These are phyloP conservation scores for Caenorhabditis becei DNA, from an alignment of 2,888 invertebrate species.

Conservation along the genomic window DNA sequence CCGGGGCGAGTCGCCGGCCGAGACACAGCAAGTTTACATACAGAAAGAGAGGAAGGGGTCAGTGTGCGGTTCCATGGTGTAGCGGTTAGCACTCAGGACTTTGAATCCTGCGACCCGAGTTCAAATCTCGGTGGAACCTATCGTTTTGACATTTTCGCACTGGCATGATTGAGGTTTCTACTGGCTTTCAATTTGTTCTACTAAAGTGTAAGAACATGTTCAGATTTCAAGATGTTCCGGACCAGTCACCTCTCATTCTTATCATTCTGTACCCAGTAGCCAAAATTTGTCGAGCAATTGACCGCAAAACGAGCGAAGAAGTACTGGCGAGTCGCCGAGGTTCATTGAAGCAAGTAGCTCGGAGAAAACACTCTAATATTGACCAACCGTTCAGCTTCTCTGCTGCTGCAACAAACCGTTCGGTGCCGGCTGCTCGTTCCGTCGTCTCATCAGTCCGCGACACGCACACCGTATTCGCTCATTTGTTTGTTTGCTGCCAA, in stretches of 20 bases:
- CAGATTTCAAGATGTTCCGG: no score
- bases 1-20: conserved; percentile 1
- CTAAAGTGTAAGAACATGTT: no score
- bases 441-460: conserved; percentile 38
- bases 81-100: conserved; percentile 76
- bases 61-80: conserved; percentile 71
- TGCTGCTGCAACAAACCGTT: conserved; percentile 48
- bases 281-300: conserved; percentile 25
- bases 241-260: no score
- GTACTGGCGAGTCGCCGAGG: not conserved
- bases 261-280: conserved; percentile 1
- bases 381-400: conserved; percentile 52
- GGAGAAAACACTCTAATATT: conserved; percentile 37
- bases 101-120: conserved; percentile 75
- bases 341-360: conserved; percentile 35
- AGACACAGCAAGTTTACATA: not conserved
- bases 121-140: conserved; percentile 76
- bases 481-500: conserved; percentile 58
- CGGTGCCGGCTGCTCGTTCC: conserved; percentile 20
- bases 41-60: conserved; percentile 2
- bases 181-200: no score
- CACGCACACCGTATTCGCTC: conserved; percentile 58
- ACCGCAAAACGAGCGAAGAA: conserved; percentile 5
- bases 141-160: conserved; percentile 35
- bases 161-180: no score